Percentiles rank a stretch among this genome's conserved stretches.
Evolutionary conservation across 2,888 invertebrate genomes (phyloP).

Genomic region (Drosophila tanythrix): DNA sequence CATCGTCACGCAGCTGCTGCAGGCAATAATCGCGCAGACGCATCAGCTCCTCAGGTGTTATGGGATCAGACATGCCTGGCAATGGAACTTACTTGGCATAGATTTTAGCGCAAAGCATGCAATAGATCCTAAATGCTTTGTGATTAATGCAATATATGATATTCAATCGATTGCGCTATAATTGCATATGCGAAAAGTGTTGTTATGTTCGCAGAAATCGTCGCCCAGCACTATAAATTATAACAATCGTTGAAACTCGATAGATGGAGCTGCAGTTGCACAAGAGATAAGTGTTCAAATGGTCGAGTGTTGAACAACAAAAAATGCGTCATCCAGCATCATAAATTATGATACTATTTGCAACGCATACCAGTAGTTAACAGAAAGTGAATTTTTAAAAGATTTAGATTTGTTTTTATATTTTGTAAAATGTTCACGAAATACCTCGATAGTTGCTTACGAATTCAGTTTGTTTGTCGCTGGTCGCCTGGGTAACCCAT

Average conservation of each 20-base stretch:
- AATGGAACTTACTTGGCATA: neutral
- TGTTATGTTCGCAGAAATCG: neutral
- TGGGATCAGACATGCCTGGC: conserved; percentile 51
- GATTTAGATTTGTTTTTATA: neutral
- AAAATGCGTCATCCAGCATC: neutral
- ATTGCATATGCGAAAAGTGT: neutral
- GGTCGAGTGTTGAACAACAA: neutral
- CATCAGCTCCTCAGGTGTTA: conserved; percentile 87
- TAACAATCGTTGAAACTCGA: too few species aligned
- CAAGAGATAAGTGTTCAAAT: neutral
- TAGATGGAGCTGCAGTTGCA: neutral
- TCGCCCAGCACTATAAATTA: neutral
- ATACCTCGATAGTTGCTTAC: conserved; percentile 8
- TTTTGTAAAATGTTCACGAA: neutral
- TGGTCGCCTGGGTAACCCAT: conserved; percentile 65
- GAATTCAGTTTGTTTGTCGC: conserved; percentile 44
- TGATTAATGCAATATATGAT: neutral
- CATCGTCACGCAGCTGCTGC: conserved; percentile 89
- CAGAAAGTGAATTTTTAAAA: neutral
- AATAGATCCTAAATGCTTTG: neutral
- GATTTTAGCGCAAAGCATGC: neutral
- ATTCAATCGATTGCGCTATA: too few species aligned
- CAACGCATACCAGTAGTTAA: neutral
- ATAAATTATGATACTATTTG: neutral
- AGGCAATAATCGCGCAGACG: conserved; percentile 88